Percentiles rank a stretch among this genome's conserved stretches.
phyloP scores from a whole-genome alignment of 2,797 vertebrate species.

The Anguilla megastoma region DNA sequence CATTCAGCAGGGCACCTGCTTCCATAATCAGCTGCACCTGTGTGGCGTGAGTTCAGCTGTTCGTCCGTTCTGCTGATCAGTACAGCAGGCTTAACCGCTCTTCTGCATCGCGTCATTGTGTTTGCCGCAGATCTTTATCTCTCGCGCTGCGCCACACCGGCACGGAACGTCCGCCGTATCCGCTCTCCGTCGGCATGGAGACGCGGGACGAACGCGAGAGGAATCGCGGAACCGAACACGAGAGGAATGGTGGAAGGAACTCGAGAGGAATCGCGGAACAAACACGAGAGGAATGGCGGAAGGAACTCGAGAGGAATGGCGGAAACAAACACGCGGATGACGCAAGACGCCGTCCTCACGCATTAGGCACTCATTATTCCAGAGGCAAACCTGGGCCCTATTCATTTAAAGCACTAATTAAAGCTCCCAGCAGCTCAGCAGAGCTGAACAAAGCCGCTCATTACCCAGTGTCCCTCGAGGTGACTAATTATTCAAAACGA shows the following conservation, averaged over 20 bases:
- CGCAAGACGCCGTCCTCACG: not conserved
- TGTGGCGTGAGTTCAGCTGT: not conserved
- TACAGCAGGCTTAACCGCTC: not conserved
- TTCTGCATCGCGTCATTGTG: not conserved
- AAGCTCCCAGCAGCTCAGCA: slow-evolving; percentile 52
- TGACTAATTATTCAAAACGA: slow-evolving; percentile 55
- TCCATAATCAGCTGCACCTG: not conserved
- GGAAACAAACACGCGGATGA: not conserved
- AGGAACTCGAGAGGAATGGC: no score
- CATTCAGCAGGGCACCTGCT: no score
- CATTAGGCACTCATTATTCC: slow-evolving; percentile 59
- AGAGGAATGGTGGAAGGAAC: no score
- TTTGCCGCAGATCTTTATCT: not conserved
- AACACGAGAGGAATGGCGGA: not conserved
- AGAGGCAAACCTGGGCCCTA: slow-evolving; percentile 59
- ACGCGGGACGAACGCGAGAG: not conserved
- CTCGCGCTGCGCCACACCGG: no score
- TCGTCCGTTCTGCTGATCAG: not conserved
- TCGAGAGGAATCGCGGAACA: not conserved
- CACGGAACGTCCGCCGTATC: not conserved
- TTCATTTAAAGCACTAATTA: slow-evolving; percentile 65
- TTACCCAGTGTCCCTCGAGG: slow-evolving; percentile 45
- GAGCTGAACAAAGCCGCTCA: slow-evolving; percentile 55
- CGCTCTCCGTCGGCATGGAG: not conserved
- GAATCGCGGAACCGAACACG: not conserved